Percentiles rank a stretch among this genome's conserved stretches.
These are phyloP conservation scores for Hippocampus zosterae DNA, from an alignment of 2,113 vertebrate species.

Conservation along the genomic window DNA sequence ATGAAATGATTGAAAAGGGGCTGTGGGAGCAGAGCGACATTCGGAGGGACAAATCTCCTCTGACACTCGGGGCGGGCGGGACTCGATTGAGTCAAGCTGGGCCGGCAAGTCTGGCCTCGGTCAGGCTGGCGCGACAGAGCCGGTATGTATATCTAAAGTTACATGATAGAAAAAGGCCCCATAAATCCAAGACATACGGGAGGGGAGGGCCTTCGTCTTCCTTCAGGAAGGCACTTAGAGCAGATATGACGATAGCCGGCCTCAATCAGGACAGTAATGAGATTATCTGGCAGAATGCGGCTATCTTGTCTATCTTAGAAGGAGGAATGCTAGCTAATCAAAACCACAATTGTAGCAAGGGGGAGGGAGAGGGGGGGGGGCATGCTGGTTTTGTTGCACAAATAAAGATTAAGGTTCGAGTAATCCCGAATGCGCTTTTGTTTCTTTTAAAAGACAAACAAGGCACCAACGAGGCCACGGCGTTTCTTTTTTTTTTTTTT, in stretches of 20 bases:
- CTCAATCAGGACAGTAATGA: constrained; percentile 31
- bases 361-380: no score
- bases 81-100: constrained; percentile 33
- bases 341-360: constrained; percentile 21
- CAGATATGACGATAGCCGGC: constrained; percentile 20
- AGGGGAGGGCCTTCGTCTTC: constrained; percentile 15
- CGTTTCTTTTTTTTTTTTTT: not conserved
- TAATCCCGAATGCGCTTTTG: constrained; percentile 19
- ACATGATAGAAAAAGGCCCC: constrained; percentile 22
- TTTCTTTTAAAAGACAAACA: constrained; percentile 28
- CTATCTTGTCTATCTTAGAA: constrained; percentile 13
- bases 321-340: constrained; percentile 15
- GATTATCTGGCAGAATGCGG: constrained; percentile 33
- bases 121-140: constrained; percentile 5
- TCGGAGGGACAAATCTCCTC: constrained; percentile 25
- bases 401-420: constrained; percentile 23
- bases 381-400: constrained; percentile 21
- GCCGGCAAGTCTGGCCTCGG: constrained; percentile 19
- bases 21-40: constrained; percentile 49
- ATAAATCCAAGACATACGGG: constrained; percentile 47
- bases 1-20: constrained; percentile 60
- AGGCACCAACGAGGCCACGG: constrained; percentile 19
- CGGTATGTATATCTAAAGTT: constrained; percentile 46
- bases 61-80: constrained; percentile 31
- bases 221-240: constrained; percentile 24